Percentiles rank a stretch among this genome's conserved stretches.
Conservation (phyloP, 2,888 invertebrate species). For the Xiphydria camelus region DNA sequence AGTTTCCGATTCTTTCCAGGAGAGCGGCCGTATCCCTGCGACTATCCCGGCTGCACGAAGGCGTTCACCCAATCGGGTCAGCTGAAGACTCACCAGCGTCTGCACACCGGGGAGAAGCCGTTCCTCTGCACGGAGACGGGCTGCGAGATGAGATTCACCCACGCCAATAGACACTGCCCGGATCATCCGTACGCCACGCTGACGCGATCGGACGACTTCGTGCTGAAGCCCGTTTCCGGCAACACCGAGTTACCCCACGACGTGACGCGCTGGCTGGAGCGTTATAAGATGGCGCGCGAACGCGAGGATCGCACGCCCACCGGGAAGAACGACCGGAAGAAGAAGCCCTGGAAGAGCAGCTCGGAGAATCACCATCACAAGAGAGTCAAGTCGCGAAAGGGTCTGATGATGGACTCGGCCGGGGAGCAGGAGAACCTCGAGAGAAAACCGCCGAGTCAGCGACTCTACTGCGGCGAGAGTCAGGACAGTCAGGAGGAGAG, state of each 20-base stretch:
- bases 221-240: slow-evolving; percentile 58
- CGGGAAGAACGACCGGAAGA: slow-evolving; percentile 56
- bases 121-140: slow-evolving; percentile 68
- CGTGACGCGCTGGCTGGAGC: slow-evolving; percentile 62
- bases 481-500: slow-evolving; percentile 44
- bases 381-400: slow-evolving; percentile 59
- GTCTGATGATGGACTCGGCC: slow-evolving; percentile 55
- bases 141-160: slow-evolving; percentile 72
- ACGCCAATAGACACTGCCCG: slow-evolving; percentile 76
- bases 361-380: slow-evolving; percentile 56
- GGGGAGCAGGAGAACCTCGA: slow-evolving; percentile 55
- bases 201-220: slow-evolving; percentile 60
- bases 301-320: slow-evolving; percentile 54
- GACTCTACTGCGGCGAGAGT: slow-evolving; percentile 45
- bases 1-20: too few species aligned
- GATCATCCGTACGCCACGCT: slow-evolving; percentile 69
- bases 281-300: slow-evolving; percentile 56
- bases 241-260: slow-evolving; percentile 60
- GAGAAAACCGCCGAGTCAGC: slow-evolving; percentile 41
- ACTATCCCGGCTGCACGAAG: slow-evolving; percentile 71
- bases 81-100: slow-evolving; percentile 74
- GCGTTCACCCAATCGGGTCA: slow-evolving; percentile 79
- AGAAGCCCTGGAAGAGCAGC: slow-evolving; percentile 57
- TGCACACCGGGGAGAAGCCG: slow-evolving; percentile 78
- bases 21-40: slow-evolving; percentile 74